A percentile compares a stretch with the other conserved stretches of the same genome.
These are phyloP conservation scores for Mizuhopecten yessoensis DNA, from an alignment of 1,140 invertebrate species.

Conservation along the genomic window DNA sequence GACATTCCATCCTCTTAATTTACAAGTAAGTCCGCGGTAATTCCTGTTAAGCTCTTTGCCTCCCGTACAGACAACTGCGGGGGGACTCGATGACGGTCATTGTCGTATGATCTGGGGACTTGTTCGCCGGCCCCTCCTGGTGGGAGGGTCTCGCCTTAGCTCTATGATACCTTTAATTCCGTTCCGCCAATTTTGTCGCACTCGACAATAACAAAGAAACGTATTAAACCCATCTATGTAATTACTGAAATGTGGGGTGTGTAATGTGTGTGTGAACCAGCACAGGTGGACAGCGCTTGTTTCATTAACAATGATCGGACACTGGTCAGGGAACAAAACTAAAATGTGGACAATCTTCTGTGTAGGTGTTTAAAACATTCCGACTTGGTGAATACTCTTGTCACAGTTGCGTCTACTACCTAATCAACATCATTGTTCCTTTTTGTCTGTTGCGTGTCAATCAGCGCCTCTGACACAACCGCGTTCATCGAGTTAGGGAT, in stretches of 20 bases:
- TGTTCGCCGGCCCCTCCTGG: not conserved
- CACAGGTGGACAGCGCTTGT: not conserved
- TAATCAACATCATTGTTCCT: not conserved
- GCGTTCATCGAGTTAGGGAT: not conserved
- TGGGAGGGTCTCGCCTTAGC: not conserved
- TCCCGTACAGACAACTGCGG: not conserved
- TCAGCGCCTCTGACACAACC: not conserved
- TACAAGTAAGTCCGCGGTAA: not conserved
- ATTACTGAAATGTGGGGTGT: not conserved
- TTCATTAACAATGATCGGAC: not conserved
- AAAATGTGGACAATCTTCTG: not conserved
- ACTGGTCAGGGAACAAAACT: not conserved
- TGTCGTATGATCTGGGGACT: not conserved
- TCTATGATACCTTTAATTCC: conserved; percentile 39
- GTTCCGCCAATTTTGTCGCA: conserved; percentile 1
- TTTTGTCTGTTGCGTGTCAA: not conserved
- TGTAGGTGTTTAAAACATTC: not conserved
- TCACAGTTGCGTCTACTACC: not conserved
- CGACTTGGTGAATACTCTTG: not conserved
- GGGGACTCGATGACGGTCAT: not conserved
- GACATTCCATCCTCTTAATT: conserved; percentile 32
- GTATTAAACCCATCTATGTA: not conserved
- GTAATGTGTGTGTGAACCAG: not conserved
- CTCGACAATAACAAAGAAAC: not conserved
- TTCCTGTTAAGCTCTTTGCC: conserved; percentile 5